Evolutionary conservation across 2,797 vertebrate species (phyloP), one percentile per base, ranked within the genome.

Genomic region (Mormyrus hasselquistii): DNA sequence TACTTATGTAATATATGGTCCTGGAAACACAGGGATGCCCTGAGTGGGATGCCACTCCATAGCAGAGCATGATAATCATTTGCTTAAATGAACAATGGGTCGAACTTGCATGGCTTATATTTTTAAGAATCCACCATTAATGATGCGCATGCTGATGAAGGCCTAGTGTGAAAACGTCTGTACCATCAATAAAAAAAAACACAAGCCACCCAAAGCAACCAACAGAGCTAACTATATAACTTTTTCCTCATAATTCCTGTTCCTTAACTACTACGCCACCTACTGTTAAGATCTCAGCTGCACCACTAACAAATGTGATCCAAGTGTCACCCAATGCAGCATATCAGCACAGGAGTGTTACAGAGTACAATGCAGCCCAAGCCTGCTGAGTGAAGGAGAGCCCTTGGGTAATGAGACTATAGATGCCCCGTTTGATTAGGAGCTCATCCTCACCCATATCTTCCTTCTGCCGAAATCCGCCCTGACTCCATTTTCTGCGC

Each of bases 381-480:
- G 53, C 53, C 34, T 53, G 25, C 52, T 57, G 34, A 52, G 49
- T 86, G 84, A 53, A 86, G 53, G 50, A 59, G 86, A 41, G 16
- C 52, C 86, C 22, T 52, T 16, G 53, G 86, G 34, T 57, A 38
- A 57, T 41, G 52, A 87, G 53, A 87, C 29, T 57, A 50, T 52
- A 52, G 44, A 85, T 85, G 82, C 82, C 82, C 82, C 12, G 53
- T 87, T 16, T 57, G 52, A 87, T 87, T 87, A 87, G 86, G 16
- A 57, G 10, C 52, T 41, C 53, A 59, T 44, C 38, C 52, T 87
- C 53, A 57, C 14, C 44, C 14, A 22, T 85, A 85, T 79, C 29
- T 55, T 25, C 59, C 88, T 86, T 50, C 57, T 2, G 34, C 25
- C 1, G 47, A 50, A 69, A 50, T 84, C 57, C 44, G 29, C 41